Conservation (phyloP, 1,140 invertebrate species). For the Vanessa atalanta region DNA sequence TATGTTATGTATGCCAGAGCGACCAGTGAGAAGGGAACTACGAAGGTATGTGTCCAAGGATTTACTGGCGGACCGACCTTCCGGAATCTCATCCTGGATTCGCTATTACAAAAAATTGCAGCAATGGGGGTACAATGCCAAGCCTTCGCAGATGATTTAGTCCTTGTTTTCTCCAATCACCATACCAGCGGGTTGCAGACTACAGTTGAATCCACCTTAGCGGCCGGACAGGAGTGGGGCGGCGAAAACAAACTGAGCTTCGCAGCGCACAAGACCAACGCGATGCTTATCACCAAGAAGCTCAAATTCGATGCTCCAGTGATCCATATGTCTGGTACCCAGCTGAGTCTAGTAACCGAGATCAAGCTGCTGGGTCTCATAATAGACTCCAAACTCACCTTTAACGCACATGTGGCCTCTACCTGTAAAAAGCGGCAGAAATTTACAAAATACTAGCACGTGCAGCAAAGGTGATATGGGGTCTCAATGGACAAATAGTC, state of each 20-base stretch:
- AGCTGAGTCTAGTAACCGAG: not conserved
- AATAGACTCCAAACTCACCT: constrained; percentile 22
- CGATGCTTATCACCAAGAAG: constrained; percentile 24
- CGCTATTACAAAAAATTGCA: too few relatives aligned
- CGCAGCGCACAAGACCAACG: constrained; percentile 27
- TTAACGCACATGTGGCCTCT: constrained; percentile 13
- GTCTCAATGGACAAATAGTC: not conserved
- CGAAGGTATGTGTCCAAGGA: constrained; percentile 24
- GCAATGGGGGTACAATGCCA: too few relatives aligned
- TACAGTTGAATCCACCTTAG: not conserved
- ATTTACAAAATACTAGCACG: too few relatives aligned
- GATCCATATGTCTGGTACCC: not conserved
- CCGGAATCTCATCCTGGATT: too few relatives aligned
- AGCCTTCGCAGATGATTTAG: not conserved
- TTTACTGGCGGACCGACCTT: not conserved
- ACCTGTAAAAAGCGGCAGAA: too few relatives aligned
- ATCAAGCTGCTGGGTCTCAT: constrained; percentile 25
- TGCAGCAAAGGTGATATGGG: not conserved
- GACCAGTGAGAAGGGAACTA: not conserved
- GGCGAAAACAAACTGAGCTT: constrained; percentile 16
- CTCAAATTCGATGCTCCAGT: constrained; percentile 10
- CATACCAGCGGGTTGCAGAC: not conserved
- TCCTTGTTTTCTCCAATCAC: not conserved
- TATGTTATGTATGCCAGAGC: constrained; percentile 11
- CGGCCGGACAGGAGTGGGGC: constrained; percentile 14